phyloP scores from a whole-genome alignment of 2,113 vertebrate species.

The Tauraco erythrolophus region DNA sequence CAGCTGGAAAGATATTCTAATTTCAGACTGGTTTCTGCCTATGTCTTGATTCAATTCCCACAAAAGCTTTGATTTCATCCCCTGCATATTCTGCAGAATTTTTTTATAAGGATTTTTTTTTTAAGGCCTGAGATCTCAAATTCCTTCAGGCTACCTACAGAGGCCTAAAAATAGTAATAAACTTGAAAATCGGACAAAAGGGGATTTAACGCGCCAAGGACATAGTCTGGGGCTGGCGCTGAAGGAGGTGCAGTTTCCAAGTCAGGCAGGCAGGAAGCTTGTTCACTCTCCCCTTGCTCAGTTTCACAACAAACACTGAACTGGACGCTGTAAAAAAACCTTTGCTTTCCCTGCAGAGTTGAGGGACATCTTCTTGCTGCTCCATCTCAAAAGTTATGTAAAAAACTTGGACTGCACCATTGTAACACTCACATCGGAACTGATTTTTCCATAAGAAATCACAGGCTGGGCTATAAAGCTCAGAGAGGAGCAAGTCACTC shows the following conservation, averaged over 20 bases:
- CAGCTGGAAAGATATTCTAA: not conserved
- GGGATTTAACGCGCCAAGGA: conserved; percentile 1
- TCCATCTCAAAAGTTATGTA: not conserved
- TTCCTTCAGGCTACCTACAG: conserved; percentile 27
- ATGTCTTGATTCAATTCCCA: conserved; percentile 10
- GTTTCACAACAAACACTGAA: not conserved
- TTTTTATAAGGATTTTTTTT: not conserved
- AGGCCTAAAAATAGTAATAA: conserved; percentile 29
- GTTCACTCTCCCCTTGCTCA: not conserved
- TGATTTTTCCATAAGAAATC: not conserved
- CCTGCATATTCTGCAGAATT: not conserved
- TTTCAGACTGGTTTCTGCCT: conserved; percentile 15
- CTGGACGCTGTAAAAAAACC: not conserved
- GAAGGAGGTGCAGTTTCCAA: not conserved
- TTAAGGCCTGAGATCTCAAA: not conserved
- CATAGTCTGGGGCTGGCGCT: not conserved
- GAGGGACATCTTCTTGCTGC: not conserved
- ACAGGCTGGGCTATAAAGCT: not conserved
- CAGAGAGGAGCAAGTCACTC: not conserved
- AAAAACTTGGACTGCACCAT: not conserved
- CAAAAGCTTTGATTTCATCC: not conserved
- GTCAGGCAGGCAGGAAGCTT: not conserved
- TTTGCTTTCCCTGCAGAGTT: not conserved
- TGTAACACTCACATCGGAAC: not conserved
- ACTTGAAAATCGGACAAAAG: not conserved